A percentile compares a stretch with the other conserved stretches of the same genome.
phyloP scores from a whole-genome alignment of 2,113 vertebrate genomes.

The Notothenia coriiceps region DNA sequence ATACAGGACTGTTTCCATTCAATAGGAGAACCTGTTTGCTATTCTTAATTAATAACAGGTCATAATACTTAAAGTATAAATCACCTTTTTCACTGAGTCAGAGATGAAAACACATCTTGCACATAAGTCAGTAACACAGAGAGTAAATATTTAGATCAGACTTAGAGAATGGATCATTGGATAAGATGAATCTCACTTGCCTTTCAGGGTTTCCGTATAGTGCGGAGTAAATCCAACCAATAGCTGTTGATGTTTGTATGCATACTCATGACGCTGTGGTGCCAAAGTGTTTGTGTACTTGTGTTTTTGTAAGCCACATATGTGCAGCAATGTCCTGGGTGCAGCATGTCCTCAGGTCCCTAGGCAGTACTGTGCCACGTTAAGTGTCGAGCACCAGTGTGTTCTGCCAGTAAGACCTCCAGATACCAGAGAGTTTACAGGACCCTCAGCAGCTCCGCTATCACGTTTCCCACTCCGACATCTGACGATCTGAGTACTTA shows the following conservation, averaged over 20 bases:
- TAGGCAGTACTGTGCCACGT: constrained; percentile 27
- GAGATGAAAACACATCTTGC: no score
- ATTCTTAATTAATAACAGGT: neutral
- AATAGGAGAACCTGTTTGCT: neutral
- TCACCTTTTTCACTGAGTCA: no score
- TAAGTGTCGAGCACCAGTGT: constrained; percentile 35
- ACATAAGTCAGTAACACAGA: no score
- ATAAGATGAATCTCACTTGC: no score
- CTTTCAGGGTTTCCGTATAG: neutral
- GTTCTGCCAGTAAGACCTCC: constrained; percentile 61
- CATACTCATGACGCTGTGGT: neutral
- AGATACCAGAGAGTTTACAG: constrained; percentile 66
- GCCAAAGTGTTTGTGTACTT: constrained; percentile 4
- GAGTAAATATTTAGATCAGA: no score
- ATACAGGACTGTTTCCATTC: neutral
- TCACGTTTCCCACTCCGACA: constrained; percentile 60
- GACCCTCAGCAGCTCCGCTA: constrained; percentile 44
- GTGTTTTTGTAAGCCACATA: neutral
- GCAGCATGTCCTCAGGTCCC: neutral
- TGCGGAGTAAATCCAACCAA: constrained; percentile 3
- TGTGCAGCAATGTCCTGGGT: neutral
- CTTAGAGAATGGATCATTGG: no score
- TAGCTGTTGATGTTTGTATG: constrained; percentile 1
- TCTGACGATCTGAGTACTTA: constrained; percentile 54
- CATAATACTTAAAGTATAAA: neutral